Evolutionary conservation across 2,113 vertebrate genomes (phyloP).

Genomic region (Osmerus eperlanus): DNA sequence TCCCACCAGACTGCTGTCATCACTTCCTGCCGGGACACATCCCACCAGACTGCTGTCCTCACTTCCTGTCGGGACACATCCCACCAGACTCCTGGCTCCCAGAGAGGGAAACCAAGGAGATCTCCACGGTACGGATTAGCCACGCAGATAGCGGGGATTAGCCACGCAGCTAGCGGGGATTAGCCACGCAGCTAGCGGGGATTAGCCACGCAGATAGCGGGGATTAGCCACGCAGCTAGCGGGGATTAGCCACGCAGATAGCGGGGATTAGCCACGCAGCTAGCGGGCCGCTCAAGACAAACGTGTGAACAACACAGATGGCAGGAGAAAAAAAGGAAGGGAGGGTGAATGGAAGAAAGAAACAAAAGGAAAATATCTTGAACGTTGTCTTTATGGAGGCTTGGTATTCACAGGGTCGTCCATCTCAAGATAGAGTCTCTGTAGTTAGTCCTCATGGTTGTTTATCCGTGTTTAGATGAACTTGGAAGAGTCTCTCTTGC

Average conservation of each 20-base stretch:
- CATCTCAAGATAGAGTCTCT: slow-evolving; percentile 22
- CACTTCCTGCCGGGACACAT: neutral
- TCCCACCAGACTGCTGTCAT: neutral
- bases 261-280: slow-evolving; percentile 2
- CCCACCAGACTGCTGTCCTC: neutral
- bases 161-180: too few species aligned
- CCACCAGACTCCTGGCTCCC: neutral
- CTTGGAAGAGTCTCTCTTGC: slow-evolving; percentile 84
- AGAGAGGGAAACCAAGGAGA: slow-evolving; percentile 16
- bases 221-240: too few species aligned
- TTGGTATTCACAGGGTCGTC: slow-evolving; percentile 13
- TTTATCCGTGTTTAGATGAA: slow-evolving; percentile 53
- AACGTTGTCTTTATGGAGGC: slow-evolving; percentile 27
- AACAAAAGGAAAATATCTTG: neutral
- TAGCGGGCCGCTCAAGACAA: slow-evolving; percentile 15
- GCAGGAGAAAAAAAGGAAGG: neutral
- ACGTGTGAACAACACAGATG: slow-evolving; percentile 24
- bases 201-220: too few species aligned
- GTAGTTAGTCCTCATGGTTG: slow-evolving; percentile 13
- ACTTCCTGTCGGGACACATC: neutral
- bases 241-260: too few species aligned
- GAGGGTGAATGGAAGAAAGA: neutral
- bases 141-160: too few species aligned
- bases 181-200: too few species aligned
- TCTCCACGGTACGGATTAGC: slow-evolving; percentile 12